phyloP scores from a whole-genome alignment of 1,140 invertebrate species.

The Macrobrachium nipponense region DNA sequence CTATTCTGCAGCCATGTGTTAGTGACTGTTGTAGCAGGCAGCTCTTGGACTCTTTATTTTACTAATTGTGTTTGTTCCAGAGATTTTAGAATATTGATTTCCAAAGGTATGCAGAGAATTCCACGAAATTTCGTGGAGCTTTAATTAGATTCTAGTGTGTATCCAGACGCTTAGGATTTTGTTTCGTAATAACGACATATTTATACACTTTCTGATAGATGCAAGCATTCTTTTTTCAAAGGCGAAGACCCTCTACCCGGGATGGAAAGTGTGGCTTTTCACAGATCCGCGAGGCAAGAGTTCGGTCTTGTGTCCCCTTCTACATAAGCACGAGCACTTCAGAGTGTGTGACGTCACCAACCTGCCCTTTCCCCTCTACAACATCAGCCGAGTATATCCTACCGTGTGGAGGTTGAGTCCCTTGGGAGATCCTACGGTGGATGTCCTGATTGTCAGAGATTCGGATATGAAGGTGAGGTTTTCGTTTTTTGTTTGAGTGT shows the following conservation, averaged over 20 bases:
- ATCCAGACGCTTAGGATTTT: too few relatives aligned
- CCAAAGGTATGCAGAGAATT: too few relatives aligned
- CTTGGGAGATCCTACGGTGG: slow-evolving; percentile 51
- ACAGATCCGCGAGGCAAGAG: slow-evolving; percentile 34
- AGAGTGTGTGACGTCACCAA: slow-evolving; percentile 42
- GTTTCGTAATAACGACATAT: too few relatives aligned
- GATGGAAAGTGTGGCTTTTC: slow-evolving; percentile 52
- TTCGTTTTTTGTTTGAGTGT: too few relatives aligned
- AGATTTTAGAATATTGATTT: too few relatives aligned
- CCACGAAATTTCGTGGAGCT: too few relatives aligned
- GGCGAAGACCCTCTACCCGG: slow-evolving; percentile 44
- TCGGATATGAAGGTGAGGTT: slow-evolving; percentile 46
- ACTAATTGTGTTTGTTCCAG: too few relatives aligned
- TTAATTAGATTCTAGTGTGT: too few relatives aligned
- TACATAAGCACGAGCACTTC: slow-evolving; percentile 13
- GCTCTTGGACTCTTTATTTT: too few relatives aligned
- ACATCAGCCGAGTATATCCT: slow-evolving; percentile 29
- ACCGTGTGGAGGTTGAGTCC: slow-evolving; percentile 57
- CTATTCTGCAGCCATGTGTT: too few relatives aligned
- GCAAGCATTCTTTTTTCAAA: not conserved
- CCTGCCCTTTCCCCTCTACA: slow-evolving; percentile 28
- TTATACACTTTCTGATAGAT: not conserved
- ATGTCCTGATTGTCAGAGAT: slow-evolving; percentile 48
- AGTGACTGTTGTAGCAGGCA: too few relatives aligned
- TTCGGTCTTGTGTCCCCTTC: slow-evolving; percentile 46